A percentile compares a stretch with the other conserved stretches of the same genome.
Conservation (phyloP, 2,888 invertebrate genomes). For the Idaea aversata region DNA sequence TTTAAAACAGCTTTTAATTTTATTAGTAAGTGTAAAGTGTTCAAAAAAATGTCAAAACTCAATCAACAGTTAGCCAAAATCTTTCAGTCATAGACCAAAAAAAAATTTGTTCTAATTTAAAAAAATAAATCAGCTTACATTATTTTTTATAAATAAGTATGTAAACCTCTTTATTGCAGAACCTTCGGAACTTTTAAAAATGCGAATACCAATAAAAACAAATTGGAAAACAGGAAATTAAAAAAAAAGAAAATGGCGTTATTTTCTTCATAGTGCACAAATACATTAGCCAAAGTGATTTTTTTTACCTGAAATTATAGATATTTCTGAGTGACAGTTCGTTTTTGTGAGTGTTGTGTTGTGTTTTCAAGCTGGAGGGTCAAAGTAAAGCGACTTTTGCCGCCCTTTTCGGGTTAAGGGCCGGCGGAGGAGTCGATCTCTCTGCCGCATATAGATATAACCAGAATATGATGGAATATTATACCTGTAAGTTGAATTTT, state of each 20-base stretch:
- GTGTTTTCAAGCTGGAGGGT: conserved; percentile 80
- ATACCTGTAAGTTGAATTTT: conserved; percentile 90
- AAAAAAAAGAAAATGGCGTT: conserved; percentile 32
- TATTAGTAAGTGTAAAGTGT: too few relatives aligned
- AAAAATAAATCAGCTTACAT: background rate
- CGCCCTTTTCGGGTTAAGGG: conserved; percentile 83
- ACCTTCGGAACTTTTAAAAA: background rate
- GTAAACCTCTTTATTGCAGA: background rate
- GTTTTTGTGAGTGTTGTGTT: conserved; percentile 47
- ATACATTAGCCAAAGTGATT: conserved; percentile 25
- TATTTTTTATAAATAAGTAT: background rate
- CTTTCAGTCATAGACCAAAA: background rate
- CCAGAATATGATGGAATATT: conserved; percentile 99
- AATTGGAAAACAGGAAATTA: background rate
- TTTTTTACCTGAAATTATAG: conserved; percentile 13
- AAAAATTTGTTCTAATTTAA: background rate
- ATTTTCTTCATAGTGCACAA: conserved; percentile 32
- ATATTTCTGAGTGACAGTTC: conserved; percentile 16
- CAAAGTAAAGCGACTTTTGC: conserved; percentile 84
- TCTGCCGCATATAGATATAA: conserved; percentile 97
- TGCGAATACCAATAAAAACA: background rate
- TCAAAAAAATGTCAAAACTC: too few relatives aligned
- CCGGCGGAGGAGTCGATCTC: conserved; percentile 90
- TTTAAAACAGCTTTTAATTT: too few relatives aligned
- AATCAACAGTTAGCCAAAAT: too few relatives aligned